Conservation (phyloP, 2,797 vertebrate species). For the Carcharodon carcharias region DNA sequence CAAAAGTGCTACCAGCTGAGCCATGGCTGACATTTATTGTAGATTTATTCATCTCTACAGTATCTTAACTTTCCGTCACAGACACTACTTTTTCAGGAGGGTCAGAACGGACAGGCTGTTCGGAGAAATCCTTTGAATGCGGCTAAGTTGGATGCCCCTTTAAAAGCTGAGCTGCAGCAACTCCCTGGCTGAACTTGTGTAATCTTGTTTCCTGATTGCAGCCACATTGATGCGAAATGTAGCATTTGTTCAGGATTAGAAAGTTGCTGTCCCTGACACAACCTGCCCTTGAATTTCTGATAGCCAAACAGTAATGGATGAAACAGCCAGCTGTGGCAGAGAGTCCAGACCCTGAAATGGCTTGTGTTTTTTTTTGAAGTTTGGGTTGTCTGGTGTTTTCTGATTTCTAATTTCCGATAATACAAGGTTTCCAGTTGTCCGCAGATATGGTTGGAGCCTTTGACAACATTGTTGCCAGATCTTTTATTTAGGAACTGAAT, state of each 20-base stretch:
- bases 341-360: neutral
- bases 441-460: neutral
- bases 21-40: neutral
- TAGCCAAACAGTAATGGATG: neutral
- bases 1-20: no score
- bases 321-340: neutral
- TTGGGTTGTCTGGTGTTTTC: neutral
- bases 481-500: slow-evolving; percentile 25
- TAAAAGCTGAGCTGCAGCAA: neutral
- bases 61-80: no score
- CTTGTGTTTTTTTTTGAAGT: neutral
- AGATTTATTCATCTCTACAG: neutral
- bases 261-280: slow-evolving; percentile 4
- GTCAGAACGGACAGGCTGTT: neutral
- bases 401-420: neutral
- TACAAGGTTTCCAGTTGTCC: neutral
- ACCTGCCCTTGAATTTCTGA: slow-evolving; percentile 20
- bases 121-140: neutral
- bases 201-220: neutral
- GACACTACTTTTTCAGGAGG: neutral
- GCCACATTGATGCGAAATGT: neutral
- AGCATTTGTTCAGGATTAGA: neutral
- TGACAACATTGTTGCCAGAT: slow-evolving; percentile 11
- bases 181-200: neutral
- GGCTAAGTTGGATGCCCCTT: neutral